phyloP scores from a whole-genome alignment of 2,888 invertebrate species.

The Cephus pygmeus region DNA sequence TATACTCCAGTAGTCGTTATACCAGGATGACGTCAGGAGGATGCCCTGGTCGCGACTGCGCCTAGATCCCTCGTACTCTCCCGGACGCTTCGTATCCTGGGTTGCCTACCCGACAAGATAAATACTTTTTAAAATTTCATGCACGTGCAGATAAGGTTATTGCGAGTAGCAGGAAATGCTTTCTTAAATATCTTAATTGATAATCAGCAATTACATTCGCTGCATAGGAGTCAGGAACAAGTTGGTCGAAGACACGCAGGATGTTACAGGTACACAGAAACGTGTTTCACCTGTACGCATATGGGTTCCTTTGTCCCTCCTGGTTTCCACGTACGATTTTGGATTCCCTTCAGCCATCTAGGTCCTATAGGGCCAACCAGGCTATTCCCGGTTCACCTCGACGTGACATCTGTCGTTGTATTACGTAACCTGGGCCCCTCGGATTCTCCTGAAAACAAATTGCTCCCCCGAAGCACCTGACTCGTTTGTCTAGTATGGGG shows the following conservation, averaged over 20 bases:
- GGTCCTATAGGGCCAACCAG: background rate
- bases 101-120: background rate
- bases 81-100: background rate
- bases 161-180: background rate
- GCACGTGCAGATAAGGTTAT: background rate
- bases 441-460: background rate
- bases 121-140: background rate
- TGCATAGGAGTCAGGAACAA: background rate
- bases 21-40: background rate
- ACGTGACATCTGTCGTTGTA: slow-evolving; percentile 8
- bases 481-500: background rate
- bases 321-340: background rate
- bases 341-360: background rate
- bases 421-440: slow-evolving; percentile 6
- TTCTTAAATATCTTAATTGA: background rate
- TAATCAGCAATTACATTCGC: background rate
- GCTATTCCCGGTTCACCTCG: background rate
- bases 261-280: background rate
- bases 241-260: background rate
- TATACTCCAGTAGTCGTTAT: background rate
- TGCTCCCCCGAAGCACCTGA: background rate
- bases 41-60: background rate
- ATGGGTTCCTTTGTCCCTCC: background rate
- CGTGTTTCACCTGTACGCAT: background rate
- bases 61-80: background rate